Conservation (phyloP, 2,888 invertebrate genomes). For the Plusia festucae region DNA sequence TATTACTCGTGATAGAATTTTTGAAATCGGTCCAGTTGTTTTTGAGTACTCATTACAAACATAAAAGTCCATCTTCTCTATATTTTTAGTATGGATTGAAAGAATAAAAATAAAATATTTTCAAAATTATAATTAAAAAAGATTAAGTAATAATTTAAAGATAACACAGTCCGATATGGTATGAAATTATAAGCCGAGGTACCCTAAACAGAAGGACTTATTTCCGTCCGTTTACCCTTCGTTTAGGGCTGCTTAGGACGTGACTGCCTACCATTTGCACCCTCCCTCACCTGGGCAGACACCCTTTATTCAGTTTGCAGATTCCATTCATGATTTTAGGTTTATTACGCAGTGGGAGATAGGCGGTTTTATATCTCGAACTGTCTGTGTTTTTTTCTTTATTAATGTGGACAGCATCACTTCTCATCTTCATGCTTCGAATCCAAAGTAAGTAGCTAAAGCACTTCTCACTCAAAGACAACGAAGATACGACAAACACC, state of each 20-base stretch:
- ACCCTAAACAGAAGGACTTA: constrained; percentile 69
- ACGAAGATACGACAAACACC: too few species aligned
- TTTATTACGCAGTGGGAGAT: constrained; percentile 41
- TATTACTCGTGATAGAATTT: too few species aligned
- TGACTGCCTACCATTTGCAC: constrained; percentile 74
- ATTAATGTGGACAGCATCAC: too few species aligned
- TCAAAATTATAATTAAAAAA: not conserved
- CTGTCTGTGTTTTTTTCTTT: too few species aligned
- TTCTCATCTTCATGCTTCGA: too few species aligned
- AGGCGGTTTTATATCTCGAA: constrained; percentile 25
- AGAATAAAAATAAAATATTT: too few species aligned
- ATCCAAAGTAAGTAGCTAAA: too few species aligned
- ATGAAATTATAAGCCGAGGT: constrained; percentile 45
- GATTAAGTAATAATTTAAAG: not conserved
- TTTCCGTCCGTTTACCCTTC: constrained; percentile 69
- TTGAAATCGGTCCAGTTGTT: too few species aligned
- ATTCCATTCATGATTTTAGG: constrained; percentile 65
- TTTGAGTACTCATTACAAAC: too few species aligned
- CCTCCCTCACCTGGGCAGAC: constrained; percentile 56
- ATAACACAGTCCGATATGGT: constrained; percentile 12
- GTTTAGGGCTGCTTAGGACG: constrained; percentile 69
- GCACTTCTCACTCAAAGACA: too few species aligned
- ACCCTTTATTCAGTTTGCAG: constrained; percentile 73
- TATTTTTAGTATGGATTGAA: too few species aligned
- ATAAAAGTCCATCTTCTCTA: too few species aligned